Percentiles rank a stretch among this genome's conserved stretches.
Conservation (phyloP, 2,113 vertebrate species). For the Megaceryle maxima region DNA sequence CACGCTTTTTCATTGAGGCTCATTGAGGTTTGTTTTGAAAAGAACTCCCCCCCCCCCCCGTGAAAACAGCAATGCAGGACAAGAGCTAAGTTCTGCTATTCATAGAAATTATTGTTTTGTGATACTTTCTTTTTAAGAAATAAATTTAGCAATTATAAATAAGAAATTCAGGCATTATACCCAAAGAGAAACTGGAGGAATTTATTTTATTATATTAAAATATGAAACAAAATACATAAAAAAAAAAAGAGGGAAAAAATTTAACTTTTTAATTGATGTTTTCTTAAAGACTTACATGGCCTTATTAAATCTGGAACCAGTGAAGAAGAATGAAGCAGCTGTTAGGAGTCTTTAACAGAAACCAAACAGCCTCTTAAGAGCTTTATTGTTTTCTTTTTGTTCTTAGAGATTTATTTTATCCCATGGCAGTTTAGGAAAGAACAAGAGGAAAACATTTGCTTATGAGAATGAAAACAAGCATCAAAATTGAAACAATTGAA, state of each 20-base stretch:
- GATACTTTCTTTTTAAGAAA: neutral
- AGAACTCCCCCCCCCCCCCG: too few relatives aligned
- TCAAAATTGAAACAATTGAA: slow-evolving; percentile 20
- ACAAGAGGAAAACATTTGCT: slow-evolving; percentile 45
- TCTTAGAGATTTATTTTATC: slow-evolving; percentile 45
- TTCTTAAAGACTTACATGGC: slow-evolving; percentile 50
- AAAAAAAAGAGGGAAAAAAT: neutral
- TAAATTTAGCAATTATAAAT: neutral
- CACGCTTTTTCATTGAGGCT: too few relatives aligned
- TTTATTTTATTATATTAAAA: neutral
- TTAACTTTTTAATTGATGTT: slow-evolving; percentile 17
- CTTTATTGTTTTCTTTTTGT: slow-evolving; percentile 39
- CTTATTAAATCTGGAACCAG: slow-evolving; percentile 67
- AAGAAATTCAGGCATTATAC: neutral
- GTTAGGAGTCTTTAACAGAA: slow-evolving; percentile 60
- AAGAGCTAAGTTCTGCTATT: neutral
- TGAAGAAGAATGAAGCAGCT: slow-evolving; percentile 72
- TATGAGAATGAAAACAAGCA: slow-evolving; percentile 26
- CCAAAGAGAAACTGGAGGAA: neutral
- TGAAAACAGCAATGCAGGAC: neutral
- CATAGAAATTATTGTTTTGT: neutral
- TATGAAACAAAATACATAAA: neutral
- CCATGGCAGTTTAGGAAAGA: slow-evolving; percentile 8
- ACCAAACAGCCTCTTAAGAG: slow-evolving; percentile 54
- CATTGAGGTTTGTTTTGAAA: too few relatives aligned